Evolutionary conservation across 2,888 invertebrate species (phyloP).

Genomic region (Lepeophtheirus nordmannii): DNA sequence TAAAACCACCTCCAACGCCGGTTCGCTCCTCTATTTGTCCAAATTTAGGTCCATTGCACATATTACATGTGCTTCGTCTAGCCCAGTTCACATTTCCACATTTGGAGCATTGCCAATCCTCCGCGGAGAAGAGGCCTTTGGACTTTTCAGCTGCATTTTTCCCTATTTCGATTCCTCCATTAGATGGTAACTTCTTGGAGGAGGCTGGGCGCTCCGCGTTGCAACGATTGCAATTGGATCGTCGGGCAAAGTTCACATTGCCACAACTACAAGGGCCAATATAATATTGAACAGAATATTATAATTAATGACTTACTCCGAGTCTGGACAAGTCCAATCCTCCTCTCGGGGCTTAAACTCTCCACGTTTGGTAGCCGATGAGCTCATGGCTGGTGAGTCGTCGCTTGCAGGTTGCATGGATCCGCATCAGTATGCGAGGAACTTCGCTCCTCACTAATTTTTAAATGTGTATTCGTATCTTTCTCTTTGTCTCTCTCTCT

Average conservation of each 20-base stretch:
- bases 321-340: slow-evolving; percentile 2
- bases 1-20: slow-evolving; percentile 49
- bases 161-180: slow-evolving; percentile 80
- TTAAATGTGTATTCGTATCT: too few relatives aligned
- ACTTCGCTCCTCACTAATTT: too few relatives aligned
- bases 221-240: slow-evolving; percentile 80
- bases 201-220: slow-evolving; percentile 46
- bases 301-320: not conserved
- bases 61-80: slow-evolving; percentile 82
- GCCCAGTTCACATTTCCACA: slow-evolving; percentile 99
- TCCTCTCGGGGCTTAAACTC: not conserved
- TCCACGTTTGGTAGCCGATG: not conserved
- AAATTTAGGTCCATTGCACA: slow-evolving; percentile 95
- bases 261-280: slow-evolving; percentile 48
- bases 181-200: not conserved
- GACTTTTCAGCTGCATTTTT: slow-evolving; percentile 96
- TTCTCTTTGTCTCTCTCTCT: too few relatives aligned
- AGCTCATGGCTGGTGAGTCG: not conserved
- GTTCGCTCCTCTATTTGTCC: slow-evolving; percentile 70
- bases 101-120: slow-evolving; percentile 98
- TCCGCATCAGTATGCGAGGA: too few relatives aligned
- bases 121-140: slow-evolving; percentile 85
- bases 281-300: not conserved
- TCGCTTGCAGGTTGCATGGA: not conserved
- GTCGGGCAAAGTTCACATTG: slow-evolving; percentile 84